These are phyloP conservation scores for Silurus aristotelis DNA, from an alignment of 2,797 vertebrate species.

Conservation along the genomic window DNA sequence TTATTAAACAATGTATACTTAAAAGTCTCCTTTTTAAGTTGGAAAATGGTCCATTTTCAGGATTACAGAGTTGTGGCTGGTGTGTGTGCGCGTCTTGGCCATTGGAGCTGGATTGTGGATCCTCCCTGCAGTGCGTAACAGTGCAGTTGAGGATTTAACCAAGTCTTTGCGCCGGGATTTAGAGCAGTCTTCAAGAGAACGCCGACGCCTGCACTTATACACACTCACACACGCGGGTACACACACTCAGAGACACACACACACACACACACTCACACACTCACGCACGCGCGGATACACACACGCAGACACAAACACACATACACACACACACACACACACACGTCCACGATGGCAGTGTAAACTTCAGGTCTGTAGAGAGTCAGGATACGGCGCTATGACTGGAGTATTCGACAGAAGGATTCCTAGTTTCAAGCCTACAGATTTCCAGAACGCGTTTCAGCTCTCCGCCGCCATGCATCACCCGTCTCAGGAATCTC, in stretches of 20 bases:
- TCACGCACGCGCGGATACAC: background rate
- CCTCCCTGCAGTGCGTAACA: conserved; percentile 99
- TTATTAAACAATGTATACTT: conserved; percentile 70
- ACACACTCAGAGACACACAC: background rate
- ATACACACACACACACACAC: conserved; percentile 21
- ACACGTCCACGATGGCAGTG: conserved; percentile 80
- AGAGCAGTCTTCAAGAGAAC: conserved; percentile 87
- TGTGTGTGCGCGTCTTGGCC: conserved; percentile 86
- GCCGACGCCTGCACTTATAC: conserved; percentile 59
- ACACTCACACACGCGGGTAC: background rate
- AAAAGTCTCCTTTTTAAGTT: conserved; percentile 75
- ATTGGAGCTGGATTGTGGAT: conserved; percentile 98
- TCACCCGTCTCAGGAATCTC: conserved; percentile 98
- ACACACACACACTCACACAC: background rate
- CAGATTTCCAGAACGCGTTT: conserved; percentile 91
- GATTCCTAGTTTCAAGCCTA: conserved; percentile 87
- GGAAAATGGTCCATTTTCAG: conserved; percentile 86
- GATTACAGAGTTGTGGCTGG: conserved; percentile 86
- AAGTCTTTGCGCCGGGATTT: conserved; percentile 91
- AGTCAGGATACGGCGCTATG: conserved; percentile 79
- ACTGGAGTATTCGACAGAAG: conserved; percentile 98
- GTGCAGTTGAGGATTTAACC: conserved; percentile 98
- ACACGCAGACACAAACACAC: background rate
- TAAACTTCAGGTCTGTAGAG: conserved; percentile 73
- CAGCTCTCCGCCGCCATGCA: conserved; percentile 90